Base-by-base conservation (phyloP, 30 jellyfish, hydroid and myxozoan species). In the Sanderia malayensis region DNA sequence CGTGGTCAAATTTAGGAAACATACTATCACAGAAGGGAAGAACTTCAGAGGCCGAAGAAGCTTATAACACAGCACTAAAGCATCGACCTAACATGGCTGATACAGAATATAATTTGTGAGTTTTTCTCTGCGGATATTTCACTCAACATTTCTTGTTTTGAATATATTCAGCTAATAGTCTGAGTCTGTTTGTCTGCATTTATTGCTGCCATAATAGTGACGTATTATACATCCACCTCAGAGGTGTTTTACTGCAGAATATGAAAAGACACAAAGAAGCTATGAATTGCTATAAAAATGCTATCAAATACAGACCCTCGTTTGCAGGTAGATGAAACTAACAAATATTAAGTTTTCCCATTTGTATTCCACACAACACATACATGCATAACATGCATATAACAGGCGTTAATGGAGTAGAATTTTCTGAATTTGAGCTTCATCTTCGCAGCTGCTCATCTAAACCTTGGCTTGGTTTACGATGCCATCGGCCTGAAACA, bases 261-360 rank as follows among this genome's bases (percentile, higher is more conserved):
- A 31, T 30, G 47, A 55, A 82, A 29, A 44, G 95, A 21, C 74
- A 18, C 21, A 82, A 89, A 4, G 95, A 89, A 70, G 88, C 97
- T 17, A 63, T 76, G 4, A 58, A 28, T 20, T 59, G 77, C 10
- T 89, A 89, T 61, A 68, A 70, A 31, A 88, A 68, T 60, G 97
- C 97, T 11, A 82, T 89, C 31, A 25, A 45, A 17, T 89, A 76
- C 75, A 63, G 97, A 31, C 97, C 97, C 44, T 45, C 75, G 4
- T 82, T 89, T 6, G 97, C 97, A 26, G 82, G 97, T 89, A 82
- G 59, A 76, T n/a, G n/a, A n/a, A n/a, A n/a, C n/a, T n/a, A n/a
- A n/a, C n/a, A n/a, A n/a, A n/a, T n/a, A n/a, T n/a, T n/a, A n/a
- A n/a, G n/a, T n/a, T n/a, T n/a, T n/a, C n/a, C n/a, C n/a, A n/a